Base-by-base conservation (phyloP, 2,113 vertebrate genomes). In the Abramis brama region DNA sequence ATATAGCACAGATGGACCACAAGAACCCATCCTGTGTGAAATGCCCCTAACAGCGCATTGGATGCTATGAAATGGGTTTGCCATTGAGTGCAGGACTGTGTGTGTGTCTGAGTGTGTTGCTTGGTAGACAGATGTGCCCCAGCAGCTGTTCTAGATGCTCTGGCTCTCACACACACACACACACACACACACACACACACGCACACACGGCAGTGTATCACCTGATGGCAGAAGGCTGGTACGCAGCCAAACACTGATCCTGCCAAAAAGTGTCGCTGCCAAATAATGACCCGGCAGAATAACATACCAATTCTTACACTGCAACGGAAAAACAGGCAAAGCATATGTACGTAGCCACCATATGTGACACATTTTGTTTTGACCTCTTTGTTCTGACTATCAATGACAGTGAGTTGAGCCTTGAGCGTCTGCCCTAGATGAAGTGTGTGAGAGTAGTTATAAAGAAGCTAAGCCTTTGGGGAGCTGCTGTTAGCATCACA, bases 201-300 rank as follows among this genome's bases (percentile, higher is more conserved):
- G 78, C 36, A 79, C 8, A 76, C 74, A 77, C 0, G 30, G 27
- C 86, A 89, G 78, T 87, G 82, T 33, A 86, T 82, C 70, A 87
- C 86, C 83, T 87, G 83, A 89, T 84, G 88, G 74, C 88, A 87
- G 86, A 81, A 86, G 59, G 60, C 75, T 86, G 80, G 86, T 82
- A 43, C 23, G n/a, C 76, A 70, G 88, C 86, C 88, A 87, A 85
- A 87, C 73, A 80, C 43, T n/a, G 75, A 83, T 86, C 84, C 83
- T 86, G 86, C 88, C 88, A 89, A 83, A 83, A 59, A 23, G 85
- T 17, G 21, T 30, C 59, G 30, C 64, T 86, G 85, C 81, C 87
- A 88, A 88, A 86, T 80, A 89, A 87, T 88, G 87, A 86, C 79
- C 88, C 68, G 33, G 64, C 86, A 85, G 74, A 86, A 80, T 82